Evolutionary conservation across 2,113 vertebrate genomes (phyloP).

Genomic region (Lagopus muta): DNA sequence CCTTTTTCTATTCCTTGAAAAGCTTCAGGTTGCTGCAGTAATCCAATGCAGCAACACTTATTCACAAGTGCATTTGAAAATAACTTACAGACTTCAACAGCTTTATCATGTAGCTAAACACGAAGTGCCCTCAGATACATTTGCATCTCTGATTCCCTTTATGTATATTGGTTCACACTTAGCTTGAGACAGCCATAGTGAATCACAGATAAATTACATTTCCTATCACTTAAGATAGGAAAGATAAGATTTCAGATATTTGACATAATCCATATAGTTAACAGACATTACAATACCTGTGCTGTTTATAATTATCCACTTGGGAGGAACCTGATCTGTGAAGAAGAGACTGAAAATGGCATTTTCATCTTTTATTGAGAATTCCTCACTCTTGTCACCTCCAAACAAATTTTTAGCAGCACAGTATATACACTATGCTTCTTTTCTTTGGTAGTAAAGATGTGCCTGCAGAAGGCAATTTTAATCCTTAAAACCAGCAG

Average conservation of each 20-base stretch:
- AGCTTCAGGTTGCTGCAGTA: neutral
- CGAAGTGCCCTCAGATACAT: neutral
- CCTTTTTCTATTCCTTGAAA: neutral
- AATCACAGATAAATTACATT: neutral
- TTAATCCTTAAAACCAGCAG: neutral
- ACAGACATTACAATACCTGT: conserved; percentile 6
- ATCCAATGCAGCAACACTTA: conserved; percentile 19
- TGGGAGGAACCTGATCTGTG: conserved; percentile 14
- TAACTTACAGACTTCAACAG: neutral
- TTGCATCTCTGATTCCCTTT: neutral
- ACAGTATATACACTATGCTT: neutral
- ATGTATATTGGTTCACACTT: neutral
- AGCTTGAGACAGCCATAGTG: neutral
- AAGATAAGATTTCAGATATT: neutral
- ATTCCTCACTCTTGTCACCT: conserved; percentile 1
- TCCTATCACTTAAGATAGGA: neutral
- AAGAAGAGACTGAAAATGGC: conserved; percentile 24
- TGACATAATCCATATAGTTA: conserved; percentile 14
- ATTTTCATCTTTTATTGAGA: conserved; percentile 27
- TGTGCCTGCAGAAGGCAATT: neutral
- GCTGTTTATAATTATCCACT: conserved; percentile 7
- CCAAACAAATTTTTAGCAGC: neutral
- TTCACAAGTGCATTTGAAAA: conserved; percentile 17
- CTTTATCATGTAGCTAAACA: neutral
- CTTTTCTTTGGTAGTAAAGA: neutral